Conservation (phyloP, 2,797 vertebrate species). For the Todus mexicanus region DNA sequence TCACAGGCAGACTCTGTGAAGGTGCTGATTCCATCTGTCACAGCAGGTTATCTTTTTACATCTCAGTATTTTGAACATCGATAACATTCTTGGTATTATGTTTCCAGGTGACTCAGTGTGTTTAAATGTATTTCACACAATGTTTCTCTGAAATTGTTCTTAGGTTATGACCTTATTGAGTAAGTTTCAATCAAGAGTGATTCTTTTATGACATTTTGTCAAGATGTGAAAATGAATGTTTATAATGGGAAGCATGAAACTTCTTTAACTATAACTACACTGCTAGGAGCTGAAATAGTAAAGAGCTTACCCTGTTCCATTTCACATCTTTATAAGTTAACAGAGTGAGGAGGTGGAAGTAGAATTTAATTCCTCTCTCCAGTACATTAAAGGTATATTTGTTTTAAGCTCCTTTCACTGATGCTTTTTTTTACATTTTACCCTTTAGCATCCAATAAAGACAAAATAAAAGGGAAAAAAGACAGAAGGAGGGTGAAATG, state of each 20-base stretch:
- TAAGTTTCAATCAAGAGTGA: slow-evolving; percentile 8
- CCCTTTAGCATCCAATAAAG: slow-evolving; percentile 50
- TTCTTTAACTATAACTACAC: neutral
- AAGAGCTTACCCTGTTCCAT: neutral
- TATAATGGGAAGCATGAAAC: neutral
- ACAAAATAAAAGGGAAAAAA: slow-evolving; percentile 30
- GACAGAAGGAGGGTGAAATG: neutral
- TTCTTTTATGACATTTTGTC: neutral
- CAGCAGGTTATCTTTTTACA: neutral
- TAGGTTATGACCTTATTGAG: slow-evolving; percentile 4
- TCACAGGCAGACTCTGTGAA: neutral
- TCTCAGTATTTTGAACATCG: neutral
- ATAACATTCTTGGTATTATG: neutral
- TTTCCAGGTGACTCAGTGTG: neutral
- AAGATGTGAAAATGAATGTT: neutral
- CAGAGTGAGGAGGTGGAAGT: neutral
- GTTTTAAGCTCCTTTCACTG: neutral
- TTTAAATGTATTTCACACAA: neutral
- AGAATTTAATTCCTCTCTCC: slow-evolving; percentile 17
- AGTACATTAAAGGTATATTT: slow-evolving; percentile 9
- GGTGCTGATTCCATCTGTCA: neutral
- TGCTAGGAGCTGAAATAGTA: slow-evolving; percentile 19
- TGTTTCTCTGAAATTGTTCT: slow-evolving; percentile 3
- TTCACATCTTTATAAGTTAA: slow-evolving; percentile 22
- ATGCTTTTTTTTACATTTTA: slow-evolving; percentile 26